A percentile compares a stretch with the other conserved stretches of the same genome.
phyloP scores from a whole-genome alignment of 2,888 invertebrate species.

The Oeneis ivallda region DNA sequence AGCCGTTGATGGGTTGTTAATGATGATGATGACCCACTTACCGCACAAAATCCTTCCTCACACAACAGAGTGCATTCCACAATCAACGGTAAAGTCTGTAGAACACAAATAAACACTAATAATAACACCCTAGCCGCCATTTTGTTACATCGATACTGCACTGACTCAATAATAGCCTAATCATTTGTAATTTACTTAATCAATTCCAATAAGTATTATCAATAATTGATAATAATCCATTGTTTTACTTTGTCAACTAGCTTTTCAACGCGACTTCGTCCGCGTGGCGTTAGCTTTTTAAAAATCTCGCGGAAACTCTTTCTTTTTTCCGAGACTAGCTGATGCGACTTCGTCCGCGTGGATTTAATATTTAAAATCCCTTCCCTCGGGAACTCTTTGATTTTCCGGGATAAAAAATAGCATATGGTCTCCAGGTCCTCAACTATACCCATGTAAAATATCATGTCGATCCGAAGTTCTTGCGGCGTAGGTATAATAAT shows the following conservation, averaged over 20 bases:
- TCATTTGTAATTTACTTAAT: not conserved
- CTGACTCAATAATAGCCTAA: not conserved
- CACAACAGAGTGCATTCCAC: constrained; percentile 53
- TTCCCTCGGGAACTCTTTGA: no score
- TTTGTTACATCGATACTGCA: constrained; percentile 37
- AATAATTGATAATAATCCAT: not conserved
- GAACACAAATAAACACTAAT: constrained; percentile 49
- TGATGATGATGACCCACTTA: no score
- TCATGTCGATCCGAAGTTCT: no score
- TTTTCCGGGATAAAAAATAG: no score
- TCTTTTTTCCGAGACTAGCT: no score
- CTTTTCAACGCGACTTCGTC: not conserved
- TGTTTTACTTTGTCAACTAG: not conserved
- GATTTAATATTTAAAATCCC: no score
- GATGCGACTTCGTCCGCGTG: no score
- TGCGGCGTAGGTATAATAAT: no score
- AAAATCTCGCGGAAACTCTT: no score
- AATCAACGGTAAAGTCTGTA: constrained; percentile 44
- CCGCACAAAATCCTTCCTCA: constrained; percentile 62
- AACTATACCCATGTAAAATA: no score
- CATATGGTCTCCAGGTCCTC: no score
- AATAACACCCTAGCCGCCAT: constrained; percentile 50
- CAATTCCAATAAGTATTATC: constrained; percentile 8
- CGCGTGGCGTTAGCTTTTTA: not conserved
- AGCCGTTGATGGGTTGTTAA: no score